These are phyloP conservation scores for Premnoplex brunnescens DNA, from an alignment of 2,797 vertebrate genomes.

Conservation along the genomic window DNA sequence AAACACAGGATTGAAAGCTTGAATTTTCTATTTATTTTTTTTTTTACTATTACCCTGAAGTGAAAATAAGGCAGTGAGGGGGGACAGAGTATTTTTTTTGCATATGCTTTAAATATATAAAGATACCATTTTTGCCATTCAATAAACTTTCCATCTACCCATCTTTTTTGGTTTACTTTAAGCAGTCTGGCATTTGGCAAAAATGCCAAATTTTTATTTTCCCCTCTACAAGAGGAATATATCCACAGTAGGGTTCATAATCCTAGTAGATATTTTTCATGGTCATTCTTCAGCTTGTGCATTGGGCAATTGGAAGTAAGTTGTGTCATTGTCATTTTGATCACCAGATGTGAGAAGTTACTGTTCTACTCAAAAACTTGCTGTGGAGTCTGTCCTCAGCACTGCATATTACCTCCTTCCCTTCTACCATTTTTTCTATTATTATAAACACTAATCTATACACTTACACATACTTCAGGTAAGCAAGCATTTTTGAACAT, in stretches of 20 bases:
- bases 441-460: background rate
- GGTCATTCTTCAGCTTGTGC: background rate
- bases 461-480: background rate
- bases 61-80: background rate
- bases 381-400: background rate
- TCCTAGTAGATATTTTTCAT: background rate
- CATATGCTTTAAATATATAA: slow-evolving; percentile 5
- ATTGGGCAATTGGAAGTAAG: background rate
- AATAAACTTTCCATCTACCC: background rate
- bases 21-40: background rate
- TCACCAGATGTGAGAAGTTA: background rate
- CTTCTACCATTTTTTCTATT: background rate
- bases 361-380: background rate
- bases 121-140: background rate
- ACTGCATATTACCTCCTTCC: background rate
- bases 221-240: background rate
- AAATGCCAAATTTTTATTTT: too few species aligned
- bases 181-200: background rate
- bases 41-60: slow-evolving; percentile 8
- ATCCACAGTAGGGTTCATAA: background rate
- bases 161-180: background rate
- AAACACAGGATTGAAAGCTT: background rate
- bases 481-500: background rate
- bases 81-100: background rate
- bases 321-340: background rate